Evolutionary conservation across 2,888 invertebrate genomes (phyloP).

Genomic region (Mesodorylaimus sp.): DNA sequence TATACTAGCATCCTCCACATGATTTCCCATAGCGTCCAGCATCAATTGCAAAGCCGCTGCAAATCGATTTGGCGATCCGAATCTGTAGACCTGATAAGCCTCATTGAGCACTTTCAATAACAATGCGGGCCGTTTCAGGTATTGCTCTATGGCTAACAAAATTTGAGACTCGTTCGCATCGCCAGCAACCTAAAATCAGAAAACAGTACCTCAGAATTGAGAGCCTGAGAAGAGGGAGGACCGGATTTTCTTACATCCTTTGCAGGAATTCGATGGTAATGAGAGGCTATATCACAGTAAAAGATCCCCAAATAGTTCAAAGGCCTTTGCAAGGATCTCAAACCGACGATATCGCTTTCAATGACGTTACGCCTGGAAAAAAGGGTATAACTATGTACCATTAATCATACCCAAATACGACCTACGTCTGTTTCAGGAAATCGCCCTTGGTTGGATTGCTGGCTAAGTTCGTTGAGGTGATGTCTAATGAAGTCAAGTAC

Average conservation of each 20-base stretch:
- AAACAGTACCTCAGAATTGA: background rate
- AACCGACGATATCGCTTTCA: slow-evolving; percentile 57
- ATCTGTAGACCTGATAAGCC: slow-evolving; percentile 42
- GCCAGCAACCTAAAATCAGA: slow-evolving; percentile 55
- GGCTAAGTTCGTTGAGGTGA: slow-evolving; percentile 85
- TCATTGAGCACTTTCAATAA: slow-evolving; percentile 69
- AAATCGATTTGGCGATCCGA: slow-evolving; percentile 19
- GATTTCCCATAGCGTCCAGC: slow-evolving; percentile 69
- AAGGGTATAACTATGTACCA: slow-evolving; percentile 1
- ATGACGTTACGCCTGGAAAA: slow-evolving; percentile 13
- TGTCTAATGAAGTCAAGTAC: slow-evolving; percentile 60
- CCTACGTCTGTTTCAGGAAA: background rate
- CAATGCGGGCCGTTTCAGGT: slow-evolving; percentile 63
- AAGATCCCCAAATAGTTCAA: slow-evolving; percentile 78
- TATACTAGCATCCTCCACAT: slow-evolving; percentile 65
- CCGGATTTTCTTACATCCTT: slow-evolving; percentile 44
- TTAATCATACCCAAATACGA: background rate
- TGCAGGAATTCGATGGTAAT: slow-evolving; percentile 75
- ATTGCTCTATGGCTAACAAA: slow-evolving; percentile 55
- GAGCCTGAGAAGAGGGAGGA: background rate
- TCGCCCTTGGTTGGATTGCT: slow-evolving; percentile 51
- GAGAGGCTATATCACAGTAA: slow-evolving; percentile 73
- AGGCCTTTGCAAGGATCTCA: slow-evolving; percentile 53
- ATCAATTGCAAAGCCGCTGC: slow-evolving; percentile 41
- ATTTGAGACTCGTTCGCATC: slow-evolving; percentile 79